phyloP scores from a whole-genome alignment of 1,140 invertebrate genomes.

The Phymastichus coffea region DNA sequence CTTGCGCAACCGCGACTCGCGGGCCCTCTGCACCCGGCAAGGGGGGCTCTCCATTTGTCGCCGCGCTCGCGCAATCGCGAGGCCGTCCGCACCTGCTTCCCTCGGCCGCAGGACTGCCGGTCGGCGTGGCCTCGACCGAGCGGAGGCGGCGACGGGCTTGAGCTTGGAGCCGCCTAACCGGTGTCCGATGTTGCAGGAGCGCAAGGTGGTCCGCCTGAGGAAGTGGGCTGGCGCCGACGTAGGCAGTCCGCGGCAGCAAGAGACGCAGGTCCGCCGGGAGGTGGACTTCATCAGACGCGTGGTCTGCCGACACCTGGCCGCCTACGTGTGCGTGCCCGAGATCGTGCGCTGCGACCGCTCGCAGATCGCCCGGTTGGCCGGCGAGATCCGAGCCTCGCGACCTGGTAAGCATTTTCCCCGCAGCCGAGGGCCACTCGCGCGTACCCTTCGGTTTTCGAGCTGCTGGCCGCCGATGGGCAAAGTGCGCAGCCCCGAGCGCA shows the following conservation, averaged over 20 bases:
- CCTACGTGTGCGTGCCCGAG: constrained; percentile 42
- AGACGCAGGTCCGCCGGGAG: too few relatives aligned
- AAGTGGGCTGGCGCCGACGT: constrained; percentile 41
- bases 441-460: too few relatives aligned
- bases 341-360: constrained; percentile 37
- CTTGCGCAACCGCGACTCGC: too few relatives aligned
- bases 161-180: too few relatives aligned
- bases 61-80: constrained; percentile 20
- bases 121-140: too few relatives aligned
- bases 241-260: neutral
- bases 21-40: too few relatives aligned
- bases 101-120: neutral
- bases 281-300: constrained; percentile 50
- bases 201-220: constrained; percentile 51
- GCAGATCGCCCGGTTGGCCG: constrained; percentile 36
- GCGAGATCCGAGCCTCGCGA: constrained; percentile 33
- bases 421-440: too few relatives aligned
- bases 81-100: constrained; percentile 14
- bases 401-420: constrained; percentile 38
- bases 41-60: too few relatives aligned
- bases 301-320: constrained; percentile 49
- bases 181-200: constrained; percentile 43
- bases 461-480: too few relatives aligned
- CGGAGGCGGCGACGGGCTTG: too few relatives aligned
- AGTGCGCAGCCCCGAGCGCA: too few relatives aligned